Evolutionary conservation across 64 coral and sea anemone species (phyloP), one percentile per base, ranked within the genome.

Genomic region (Trachythela sp.): DNA sequence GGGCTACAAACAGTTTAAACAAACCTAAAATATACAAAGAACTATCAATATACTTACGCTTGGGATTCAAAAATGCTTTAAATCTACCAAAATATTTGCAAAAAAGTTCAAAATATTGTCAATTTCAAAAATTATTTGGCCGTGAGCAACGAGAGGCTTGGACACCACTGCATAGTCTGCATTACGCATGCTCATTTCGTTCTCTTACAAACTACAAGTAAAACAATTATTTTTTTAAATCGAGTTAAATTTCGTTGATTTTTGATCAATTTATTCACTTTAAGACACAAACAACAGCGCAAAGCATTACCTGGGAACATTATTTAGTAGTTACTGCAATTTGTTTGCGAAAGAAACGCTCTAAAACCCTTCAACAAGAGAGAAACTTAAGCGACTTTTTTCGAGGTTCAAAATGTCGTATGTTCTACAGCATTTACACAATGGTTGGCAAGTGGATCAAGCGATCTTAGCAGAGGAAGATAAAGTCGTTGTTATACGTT

Each of bases 391-490:
- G 5, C 56, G 26, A 64, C 56, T 64, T 64, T 52, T 52, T 64
- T 64, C 20, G 56, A 10, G 22, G 20, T 64, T 1, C 26, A 64
- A n/a, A 0, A 99, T 99, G 96, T 99, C 96, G 18, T 99, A 99
- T 87, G 89, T 99, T 83, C 90, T 99, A 35, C 86, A 92, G 27
- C 96, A 99, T 93, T 84, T 99, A 15, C 90, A 59, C 13, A 99
- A 99, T 85, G 96, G 96, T 27, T 99, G 96, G 96, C 96, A 99
- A 91, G 96, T 99, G 2, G 96, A 99, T 75, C 96, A 99, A 80
- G 96, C 96, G 8, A 99, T 99, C 40, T 84, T 95, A 48, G 83
- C 89, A 2, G 96, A 99, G 43, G 96, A 99, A 41, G 96, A 99
- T 40, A 88, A 92, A 40, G 96, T 99, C 32, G 84, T 99, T n/a